Evolutionary conservation across 2,888 invertebrate genomes (phyloP), one percentile per base, ranked within the genome.

Genomic region (Apeira syringaria): DNA sequence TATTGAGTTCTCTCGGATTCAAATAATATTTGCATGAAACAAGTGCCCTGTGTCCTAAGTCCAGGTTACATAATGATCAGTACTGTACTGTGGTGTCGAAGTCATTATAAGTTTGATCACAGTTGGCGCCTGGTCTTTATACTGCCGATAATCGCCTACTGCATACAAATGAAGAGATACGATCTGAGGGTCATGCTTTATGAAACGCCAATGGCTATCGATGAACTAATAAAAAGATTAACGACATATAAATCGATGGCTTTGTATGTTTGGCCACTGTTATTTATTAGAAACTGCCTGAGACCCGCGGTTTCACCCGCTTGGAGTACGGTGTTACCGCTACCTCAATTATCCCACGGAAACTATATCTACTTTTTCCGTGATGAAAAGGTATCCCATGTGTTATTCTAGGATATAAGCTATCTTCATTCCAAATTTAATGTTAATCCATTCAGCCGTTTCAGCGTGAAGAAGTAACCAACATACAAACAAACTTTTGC

Each of bases 101-200:
- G 70, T 68, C 65, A 78, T 85, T 83, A 80, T 72, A 74, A 86
- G 84, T 84, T 80, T 64, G 65, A 74, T 80, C 86, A 85, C 85
- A 81, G 60, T 47, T 71, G 47, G 49, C 56, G 67, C 66, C 62
- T 73, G 74, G 74, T 74, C 79, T 80, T 78, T 79, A 77, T 78
- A 67, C 61, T 61, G 76, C 80, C 80, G 79, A 73, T 75, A 57
- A 60, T 43, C 50, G 47, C 56, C 59, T 56, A 50, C 38, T 66
- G 88, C 75, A 88, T 88, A 83, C 80, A 59, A 82, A 88, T 61
- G 63, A 54, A 37, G 22, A 48, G 87, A 85, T 87, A 80, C 54
- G 49, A 86, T 86, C 87, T 61, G 59, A 51, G 67, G 68, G 70
- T 61, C 68, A 56, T 62, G 64, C 64, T 50, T 68, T 67, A 68